Percentiles rank a stretch among this genome's conserved stretches.
Conservation (phyloP, 1,140 invertebrate species). For the Forficula auricularia region DNA sequence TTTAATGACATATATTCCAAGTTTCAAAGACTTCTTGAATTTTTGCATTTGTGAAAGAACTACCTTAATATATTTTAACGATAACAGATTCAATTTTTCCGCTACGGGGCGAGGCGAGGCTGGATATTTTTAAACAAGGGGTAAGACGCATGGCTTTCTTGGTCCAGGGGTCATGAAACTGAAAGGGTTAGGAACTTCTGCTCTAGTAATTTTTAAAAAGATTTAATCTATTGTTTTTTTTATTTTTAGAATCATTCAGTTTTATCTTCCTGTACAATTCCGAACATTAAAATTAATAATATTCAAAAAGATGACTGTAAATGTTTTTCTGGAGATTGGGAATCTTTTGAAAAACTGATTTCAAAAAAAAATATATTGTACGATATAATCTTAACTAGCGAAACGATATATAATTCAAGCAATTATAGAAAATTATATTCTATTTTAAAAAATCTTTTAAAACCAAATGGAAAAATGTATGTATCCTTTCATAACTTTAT, state of each 20-base stretch:
- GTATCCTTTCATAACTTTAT: slow-evolving; percentile 23
- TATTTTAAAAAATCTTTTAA: slow-evolving; percentile 48
- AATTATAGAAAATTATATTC: slow-evolving; percentile 58
- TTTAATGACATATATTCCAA: no score
- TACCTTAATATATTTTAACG: no score
- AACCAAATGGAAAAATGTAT: slow-evolving; percentile 40
- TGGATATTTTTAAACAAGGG: no score
- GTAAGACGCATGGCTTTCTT: no score
- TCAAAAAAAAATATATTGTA: slow-evolving; percentile 31
- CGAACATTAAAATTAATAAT: slow-evolving; percentile 55
- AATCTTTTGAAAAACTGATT: slow-evolving; percentile 35
- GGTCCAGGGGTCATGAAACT: no score
- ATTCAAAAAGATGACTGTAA: slow-evolving; percentile 26
- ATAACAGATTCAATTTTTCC: no score
- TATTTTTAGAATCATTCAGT: slow-evolving; percentile 59
- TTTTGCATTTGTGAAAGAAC: no score
- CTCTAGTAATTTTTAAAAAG: no score
- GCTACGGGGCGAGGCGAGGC: no score
- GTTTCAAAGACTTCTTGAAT: no score
- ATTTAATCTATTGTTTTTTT: no score
- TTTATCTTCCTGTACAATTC: slow-evolving; percentile 50
- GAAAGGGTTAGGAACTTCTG: no score
- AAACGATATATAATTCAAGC: slow-evolving; percentile 75
- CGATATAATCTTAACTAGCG: slow-evolving; percentile 71
- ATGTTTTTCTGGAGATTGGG: slow-evolving; percentile 72